Evolutionary conservation across 1,140 invertebrate genomes (phyloP).

Genomic region (Agrypnia vestita): DNA sequence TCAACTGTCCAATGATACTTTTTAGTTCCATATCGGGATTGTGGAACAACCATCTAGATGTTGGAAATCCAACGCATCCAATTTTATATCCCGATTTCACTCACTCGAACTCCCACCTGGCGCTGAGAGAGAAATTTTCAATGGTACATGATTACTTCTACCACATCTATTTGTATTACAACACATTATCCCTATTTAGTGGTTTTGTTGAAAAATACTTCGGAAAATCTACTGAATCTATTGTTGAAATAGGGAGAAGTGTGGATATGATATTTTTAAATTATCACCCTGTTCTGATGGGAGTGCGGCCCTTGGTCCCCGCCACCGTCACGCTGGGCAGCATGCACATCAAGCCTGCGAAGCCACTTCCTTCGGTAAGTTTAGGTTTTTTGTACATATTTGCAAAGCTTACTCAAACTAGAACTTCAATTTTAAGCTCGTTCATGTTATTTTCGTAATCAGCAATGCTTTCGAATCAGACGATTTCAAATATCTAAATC

Average conservation of each 20-base stretch:
- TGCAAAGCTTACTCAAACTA: too few relatives aligned
- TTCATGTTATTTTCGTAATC: too few relatives aligned
- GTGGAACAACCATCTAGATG: constrained; percentile 51
- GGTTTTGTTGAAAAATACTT: constrained; percentile 61
- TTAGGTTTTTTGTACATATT: too few relatives aligned
- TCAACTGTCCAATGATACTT: constrained; percentile 66
- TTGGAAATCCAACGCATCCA: constrained; percentile 69
- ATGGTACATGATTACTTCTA: constrained; percentile 18
- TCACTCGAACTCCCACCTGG: background rate
- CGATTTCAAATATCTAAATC: too few relatives aligned
- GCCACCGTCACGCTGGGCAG: constrained; percentile 70
- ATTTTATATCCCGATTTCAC: constrained; percentile 51
- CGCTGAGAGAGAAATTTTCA: background rate
- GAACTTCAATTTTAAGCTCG: too few relatives aligned
- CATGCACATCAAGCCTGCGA: constrained; percentile 65
- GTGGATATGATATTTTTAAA: constrained; percentile 73
- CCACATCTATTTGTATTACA: constrained; percentile 57
- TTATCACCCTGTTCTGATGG: constrained; percentile 68
- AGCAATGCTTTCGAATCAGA: too few relatives aligned
- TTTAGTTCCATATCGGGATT: constrained; percentile 64
- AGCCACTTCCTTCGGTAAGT: constrained; percentile 62
- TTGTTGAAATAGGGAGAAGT: constrained; percentile 65
- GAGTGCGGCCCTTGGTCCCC: constrained; percentile 69
- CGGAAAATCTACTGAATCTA: constrained; percentile 59
- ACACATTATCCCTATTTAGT: constrained; percentile 54